Base-by-base conservation (phyloP, 2,888 invertebrate genomes). In the Petrolisthes cinctipes region DNA sequence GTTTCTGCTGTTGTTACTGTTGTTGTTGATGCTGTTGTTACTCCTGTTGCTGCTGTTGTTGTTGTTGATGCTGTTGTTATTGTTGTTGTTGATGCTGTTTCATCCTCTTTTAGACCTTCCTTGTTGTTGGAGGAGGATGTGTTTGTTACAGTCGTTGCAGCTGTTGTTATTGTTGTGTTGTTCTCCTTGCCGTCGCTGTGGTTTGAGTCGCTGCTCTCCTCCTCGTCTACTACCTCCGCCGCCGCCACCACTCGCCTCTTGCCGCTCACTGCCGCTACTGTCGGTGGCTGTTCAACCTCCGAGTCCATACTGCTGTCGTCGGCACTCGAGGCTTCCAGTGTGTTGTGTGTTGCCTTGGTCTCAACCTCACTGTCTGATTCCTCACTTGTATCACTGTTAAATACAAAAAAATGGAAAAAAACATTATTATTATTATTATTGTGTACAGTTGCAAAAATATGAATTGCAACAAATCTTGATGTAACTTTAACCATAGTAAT, bases 231-330 rank as follows among this genome's bases (percentile, higher is more conserved):
- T n/a, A 2, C 37, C 37, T 37, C 37, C 37, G 37, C 37, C 37
- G 37, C 37, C 37, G 37, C 37, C 37, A 2, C 37, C 56, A 37
- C 53, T 17, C 87, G 61, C 17, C n/a, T 0, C 17, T n/a, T n/a
- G 6, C 20, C n/a, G 6, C 20, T 71, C 11, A 71, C 71, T 14
- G 11, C 71, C n/a, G n/a, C n/a, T n/a, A n/a, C n/a, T 78, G 61
- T 78, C 51, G 66, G 56, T 53, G 57, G 76, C 56, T 37, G 79
- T n/a, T 86, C 89, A 37, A 83, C 89, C 17, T 89, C 89, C 1
- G 89, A 89, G 66, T 89, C 89, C 56, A 86, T 37, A 76, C 89
- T 89, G 71, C 86, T 85, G 79, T 89, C 89, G 17, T 86, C 86
- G 2, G 86, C 84, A 84, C 89, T 89, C 17, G 85, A 83, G 54